Evolutionary conservation across 2,888 invertebrate genomes (phyloP).

Genomic region (Cataglyphis rosenhaueri): DNA sequence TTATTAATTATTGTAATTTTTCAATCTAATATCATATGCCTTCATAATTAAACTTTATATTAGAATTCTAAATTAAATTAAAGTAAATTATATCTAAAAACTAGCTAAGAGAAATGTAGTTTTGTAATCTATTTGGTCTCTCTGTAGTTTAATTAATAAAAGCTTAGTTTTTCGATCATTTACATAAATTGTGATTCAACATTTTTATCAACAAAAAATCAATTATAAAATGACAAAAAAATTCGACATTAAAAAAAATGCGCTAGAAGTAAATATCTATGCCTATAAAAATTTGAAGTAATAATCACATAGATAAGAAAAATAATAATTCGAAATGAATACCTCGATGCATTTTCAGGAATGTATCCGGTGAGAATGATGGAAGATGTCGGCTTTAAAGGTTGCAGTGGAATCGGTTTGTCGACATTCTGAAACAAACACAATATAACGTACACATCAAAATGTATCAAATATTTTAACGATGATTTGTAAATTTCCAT

Average conservation of each 20-base stretch:
- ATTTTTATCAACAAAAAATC: no score
- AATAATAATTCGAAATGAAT: conserved; percentile 27
- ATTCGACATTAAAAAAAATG: no score
- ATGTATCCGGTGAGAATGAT: conserved; percentile 82
- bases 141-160: no score
- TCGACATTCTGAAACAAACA: conserved; percentile 76
- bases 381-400: conserved; percentile 79
- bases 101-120: no score
- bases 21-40: not conserved
- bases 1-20: not conserved
- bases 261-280: no score
- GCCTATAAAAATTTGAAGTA: not conserved
- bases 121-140: no score
- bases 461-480: not conserved
- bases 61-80: no score
- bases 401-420: conserved; percentile 71
- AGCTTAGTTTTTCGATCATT: no score
- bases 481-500: conserved; percentile 10
- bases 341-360: conserved; percentile 78
- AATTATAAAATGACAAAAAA: no score
- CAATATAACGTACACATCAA: not conserved
- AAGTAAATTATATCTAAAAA: no score
- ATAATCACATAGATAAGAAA: not conserved
- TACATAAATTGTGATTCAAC: no score
- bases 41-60: not conserved